phyloP scores from a whole-genome alignment of 2,113 vertebrate genomes.

The Pelodiscus sinensis region DNA sequence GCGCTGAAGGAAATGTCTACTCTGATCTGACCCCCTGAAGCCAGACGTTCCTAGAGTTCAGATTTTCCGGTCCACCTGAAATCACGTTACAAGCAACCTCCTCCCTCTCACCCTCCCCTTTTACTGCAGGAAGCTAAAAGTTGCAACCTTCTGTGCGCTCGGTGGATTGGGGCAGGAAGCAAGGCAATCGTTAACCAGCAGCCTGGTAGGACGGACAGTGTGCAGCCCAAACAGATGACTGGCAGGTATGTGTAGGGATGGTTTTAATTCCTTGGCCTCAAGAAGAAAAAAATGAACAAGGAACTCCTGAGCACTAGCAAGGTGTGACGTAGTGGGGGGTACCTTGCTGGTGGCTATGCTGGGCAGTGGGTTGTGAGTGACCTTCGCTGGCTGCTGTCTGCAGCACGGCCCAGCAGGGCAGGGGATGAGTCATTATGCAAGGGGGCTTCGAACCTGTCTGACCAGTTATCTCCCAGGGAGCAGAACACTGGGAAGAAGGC shows the following conservation, averaged over 20 bases:
- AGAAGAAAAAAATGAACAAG: neutral
- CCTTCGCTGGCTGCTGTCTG: too few relatives aligned
- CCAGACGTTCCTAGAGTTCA: too few relatives aligned
- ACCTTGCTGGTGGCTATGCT: too few relatives aligned
- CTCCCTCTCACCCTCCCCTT: neutral
- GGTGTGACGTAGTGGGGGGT: too few relatives aligned
- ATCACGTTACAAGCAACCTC: neutral
- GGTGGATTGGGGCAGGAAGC: neutral
- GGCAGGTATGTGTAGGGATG: neutral
- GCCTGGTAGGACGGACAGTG: neutral
- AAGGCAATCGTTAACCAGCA: neutral
- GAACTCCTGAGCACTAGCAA: neutral
- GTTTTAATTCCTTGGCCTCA: neutral
- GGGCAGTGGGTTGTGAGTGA: too few relatives aligned
- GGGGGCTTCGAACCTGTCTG: too few relatives aligned
- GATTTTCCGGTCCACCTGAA: neutral
- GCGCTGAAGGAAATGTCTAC: neutral
- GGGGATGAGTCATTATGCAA: too few relatives aligned
- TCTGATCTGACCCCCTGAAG: neutral
- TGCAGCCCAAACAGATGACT: neutral
- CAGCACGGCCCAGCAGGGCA: too few relatives aligned
- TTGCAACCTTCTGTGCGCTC: neutral
- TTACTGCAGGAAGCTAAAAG: neutral
- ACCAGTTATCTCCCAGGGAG: too few relatives aligned
- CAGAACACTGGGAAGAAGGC: too few relatives aligned